Evolutionary conservation across 2,797 vertebrate species (phyloP).

Genomic region (Acridotheres tristis): DNA sequence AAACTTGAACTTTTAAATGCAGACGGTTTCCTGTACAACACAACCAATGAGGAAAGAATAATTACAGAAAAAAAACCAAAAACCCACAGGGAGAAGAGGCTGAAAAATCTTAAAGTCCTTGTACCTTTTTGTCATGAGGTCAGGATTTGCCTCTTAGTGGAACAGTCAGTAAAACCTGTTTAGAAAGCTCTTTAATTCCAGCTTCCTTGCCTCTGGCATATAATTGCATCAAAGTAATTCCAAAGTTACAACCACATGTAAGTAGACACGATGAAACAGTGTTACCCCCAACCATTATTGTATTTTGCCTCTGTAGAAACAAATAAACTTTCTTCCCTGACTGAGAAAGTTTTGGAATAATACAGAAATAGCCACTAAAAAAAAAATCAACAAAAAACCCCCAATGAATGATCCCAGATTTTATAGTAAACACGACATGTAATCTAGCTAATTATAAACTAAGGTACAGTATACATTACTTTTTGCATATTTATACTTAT

Average conservation of each 20-base stretch:
- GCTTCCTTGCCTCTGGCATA: not conserved
- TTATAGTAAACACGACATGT: not conserved
- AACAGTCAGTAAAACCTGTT: not conserved
- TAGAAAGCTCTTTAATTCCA: not conserved
- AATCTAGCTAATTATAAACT: not conserved
- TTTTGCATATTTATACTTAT: not conserved
- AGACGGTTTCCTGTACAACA: not conserved
- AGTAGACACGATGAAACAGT: not conserved
- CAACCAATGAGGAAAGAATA: not conserved
- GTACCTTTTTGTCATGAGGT: not conserved
- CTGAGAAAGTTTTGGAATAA: not conserved
- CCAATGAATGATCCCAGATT: not conserved
- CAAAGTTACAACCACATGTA: not conserved
- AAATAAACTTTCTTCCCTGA: not conserved
- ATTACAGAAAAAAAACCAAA: not conserved
- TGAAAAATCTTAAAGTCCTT: not conserved
- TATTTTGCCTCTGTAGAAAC: not conserved
- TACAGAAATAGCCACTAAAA: not conserved
- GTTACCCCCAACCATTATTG: not conserved
- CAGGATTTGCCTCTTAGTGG: not conserved
- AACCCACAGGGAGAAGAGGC: not conserved
- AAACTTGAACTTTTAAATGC: not conserved
- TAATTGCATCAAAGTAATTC: not conserved
- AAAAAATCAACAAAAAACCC: too few relatives aligned
- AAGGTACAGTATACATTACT: not conserved